phyloP scores from a whole-genome alignment of 2,113 vertebrate species.

The Australoheros scitulus region DNA sequence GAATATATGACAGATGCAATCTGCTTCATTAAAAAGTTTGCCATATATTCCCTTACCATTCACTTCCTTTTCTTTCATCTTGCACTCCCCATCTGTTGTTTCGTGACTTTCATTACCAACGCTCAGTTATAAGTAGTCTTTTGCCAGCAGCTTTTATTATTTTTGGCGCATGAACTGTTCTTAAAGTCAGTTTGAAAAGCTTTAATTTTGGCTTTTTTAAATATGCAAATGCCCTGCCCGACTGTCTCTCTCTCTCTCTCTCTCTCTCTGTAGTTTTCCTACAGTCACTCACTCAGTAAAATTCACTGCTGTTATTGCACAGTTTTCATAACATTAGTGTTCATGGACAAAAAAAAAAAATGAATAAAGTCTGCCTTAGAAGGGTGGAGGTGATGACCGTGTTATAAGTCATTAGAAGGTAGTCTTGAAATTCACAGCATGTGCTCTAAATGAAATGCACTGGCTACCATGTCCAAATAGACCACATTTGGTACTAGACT shows the following conservation, averaged over 20 bases:
- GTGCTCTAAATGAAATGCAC: no score
- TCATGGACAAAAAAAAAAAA: no score
- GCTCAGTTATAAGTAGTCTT: conserved; percentile 2
- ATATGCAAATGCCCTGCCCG: background rate
- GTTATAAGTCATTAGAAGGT: no score
- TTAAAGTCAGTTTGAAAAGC: background rate
- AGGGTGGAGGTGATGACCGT: no score
- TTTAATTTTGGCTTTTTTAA: conserved; percentile 2
- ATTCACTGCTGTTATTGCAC: background rate
- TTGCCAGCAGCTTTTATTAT: conserved; percentile 25
- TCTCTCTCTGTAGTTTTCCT: background rate
- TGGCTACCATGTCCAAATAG: no score
- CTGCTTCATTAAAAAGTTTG: conserved; percentile 4
- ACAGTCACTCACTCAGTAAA: background rate
- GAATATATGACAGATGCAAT: background rate
- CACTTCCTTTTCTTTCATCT: background rate
- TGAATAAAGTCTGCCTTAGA: no score
- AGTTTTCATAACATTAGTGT: background rate
- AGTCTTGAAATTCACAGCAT: no score
- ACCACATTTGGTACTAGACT: background rate
- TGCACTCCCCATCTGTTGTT: conserved; percentile 1
- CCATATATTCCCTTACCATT: background rate
- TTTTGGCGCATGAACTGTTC: background rate
- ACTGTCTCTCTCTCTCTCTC: background rate
- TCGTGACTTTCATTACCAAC: conserved; percentile 21